phyloP scores from a whole-genome alignment of 2,113 vertebrate species.

The Oryzias javanicus region DNA sequence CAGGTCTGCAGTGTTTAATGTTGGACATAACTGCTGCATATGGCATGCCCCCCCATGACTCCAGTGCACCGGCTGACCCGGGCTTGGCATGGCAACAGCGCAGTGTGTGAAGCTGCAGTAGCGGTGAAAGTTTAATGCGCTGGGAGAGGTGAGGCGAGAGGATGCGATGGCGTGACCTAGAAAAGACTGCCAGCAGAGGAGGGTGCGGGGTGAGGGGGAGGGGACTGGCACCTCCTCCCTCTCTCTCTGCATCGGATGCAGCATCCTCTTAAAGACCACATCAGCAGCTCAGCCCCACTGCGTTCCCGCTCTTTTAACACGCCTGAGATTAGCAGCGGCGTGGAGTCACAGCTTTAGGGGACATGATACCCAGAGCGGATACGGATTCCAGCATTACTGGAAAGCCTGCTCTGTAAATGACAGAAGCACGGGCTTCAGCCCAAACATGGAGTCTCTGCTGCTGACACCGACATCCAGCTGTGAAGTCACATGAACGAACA shows the following conservation, averaged over 20 bases:
- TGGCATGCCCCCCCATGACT: slow-evolving; percentile 11
- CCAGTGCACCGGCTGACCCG: slow-evolving; percentile 57
- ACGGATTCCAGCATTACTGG: slow-evolving; percentile 44
- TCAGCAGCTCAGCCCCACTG: slow-evolving; percentile 35
- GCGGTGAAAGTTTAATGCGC: slow-evolving; percentile 77
- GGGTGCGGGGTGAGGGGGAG: slow-evolving; percentile 26
- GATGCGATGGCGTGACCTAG: slow-evolving; percentile 74
- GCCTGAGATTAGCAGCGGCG: slow-evolving; percentile 33
- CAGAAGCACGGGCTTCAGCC: slow-evolving; percentile 15
- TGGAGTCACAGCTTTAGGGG: slow-evolving; percentile 35
- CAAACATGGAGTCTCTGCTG: slow-evolving; percentile 19
- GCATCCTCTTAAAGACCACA: slow-evolving; percentile 43
- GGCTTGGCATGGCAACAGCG: slow-evolving; percentile 64
- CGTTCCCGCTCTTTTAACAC: slow-evolving; percentile 14
- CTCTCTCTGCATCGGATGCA: slow-evolving; percentile 28
- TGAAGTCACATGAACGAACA: not conserved
- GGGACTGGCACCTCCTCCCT: slow-evolving; percentile 29
- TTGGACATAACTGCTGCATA: too few relatives aligned
- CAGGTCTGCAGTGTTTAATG: too few relatives aligned
- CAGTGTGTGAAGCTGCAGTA: slow-evolving; percentile 50
- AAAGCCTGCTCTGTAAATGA: slow-evolving; percentile 19
- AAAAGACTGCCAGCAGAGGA: slow-evolving; percentile 69
- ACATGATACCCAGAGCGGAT: slow-evolving; percentile 19
- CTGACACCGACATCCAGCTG: not conserved
- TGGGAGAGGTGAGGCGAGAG: slow-evolving; percentile 64